These are phyloP conservation scores for Drosophila fulvimacula DNA, from an alignment of 2,888 invertebrate species.

Conservation along the genomic window DNA sequence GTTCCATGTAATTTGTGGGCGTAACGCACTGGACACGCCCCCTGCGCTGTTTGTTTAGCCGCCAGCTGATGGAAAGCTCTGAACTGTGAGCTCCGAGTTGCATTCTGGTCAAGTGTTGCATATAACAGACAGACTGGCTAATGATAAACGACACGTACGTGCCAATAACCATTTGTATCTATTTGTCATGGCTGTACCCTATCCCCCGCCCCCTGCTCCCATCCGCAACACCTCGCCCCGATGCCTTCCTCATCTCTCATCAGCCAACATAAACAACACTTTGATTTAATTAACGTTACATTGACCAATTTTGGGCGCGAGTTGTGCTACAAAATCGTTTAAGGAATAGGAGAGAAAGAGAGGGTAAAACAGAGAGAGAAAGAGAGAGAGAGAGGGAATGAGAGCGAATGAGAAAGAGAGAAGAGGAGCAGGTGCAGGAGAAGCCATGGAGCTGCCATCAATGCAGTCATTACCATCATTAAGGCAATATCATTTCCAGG, in stretches of 20 bases:
- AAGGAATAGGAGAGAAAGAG: constrained; percentile 26
- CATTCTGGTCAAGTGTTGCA: constrained; percentile 53
- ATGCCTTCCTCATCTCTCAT: not conserved
- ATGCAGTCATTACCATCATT: constrained; percentile 83
- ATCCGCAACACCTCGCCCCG: not conserved
- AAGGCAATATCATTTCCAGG: constrained; percentile 83
- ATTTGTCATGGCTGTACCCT: constrained; percentile 70
- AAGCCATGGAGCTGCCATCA: constrained; percentile 54
- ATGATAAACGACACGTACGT: constrained; percentile 80
- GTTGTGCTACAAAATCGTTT: constrained; percentile 44
- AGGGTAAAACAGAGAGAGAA: constrained; percentile 4
- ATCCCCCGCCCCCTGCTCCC: not conserved
- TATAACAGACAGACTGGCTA: constrained; percentile 71
- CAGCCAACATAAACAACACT: constrained; percentile 48
- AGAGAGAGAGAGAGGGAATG: not conserved
- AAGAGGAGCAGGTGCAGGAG: constrained; percentile 3
- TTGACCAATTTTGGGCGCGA: constrained; percentile 79
- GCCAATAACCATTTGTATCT: constrained; percentile 82
- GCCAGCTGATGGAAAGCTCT: constrained; percentile 45
- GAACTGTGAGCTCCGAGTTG: constrained; percentile 7
- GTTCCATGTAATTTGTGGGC: constrained; percentile 52
- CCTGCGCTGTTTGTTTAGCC: constrained; percentile 40
- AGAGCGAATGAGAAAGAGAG: too few species aligned
- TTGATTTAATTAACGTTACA: constrained; percentile 83
- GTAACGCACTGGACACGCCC: constrained; percentile 41